Conservation (phyloP, 2,797 vertebrate genomes). For the Capromys pilorides region DNA sequence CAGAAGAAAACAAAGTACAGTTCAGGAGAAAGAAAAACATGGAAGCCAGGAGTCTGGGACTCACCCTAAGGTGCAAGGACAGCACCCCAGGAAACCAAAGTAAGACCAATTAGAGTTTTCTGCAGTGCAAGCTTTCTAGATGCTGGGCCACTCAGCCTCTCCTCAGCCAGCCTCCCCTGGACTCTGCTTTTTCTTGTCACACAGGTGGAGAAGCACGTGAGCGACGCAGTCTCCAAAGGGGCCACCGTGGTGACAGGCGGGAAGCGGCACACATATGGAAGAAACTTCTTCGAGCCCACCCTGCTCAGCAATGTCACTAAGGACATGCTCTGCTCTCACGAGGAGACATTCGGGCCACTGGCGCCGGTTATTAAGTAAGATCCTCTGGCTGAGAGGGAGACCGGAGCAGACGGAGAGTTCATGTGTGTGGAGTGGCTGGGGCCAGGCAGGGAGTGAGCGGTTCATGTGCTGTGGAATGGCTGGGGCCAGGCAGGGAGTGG, state of each 20-base stretch:
- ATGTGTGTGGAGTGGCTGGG: fast-evolving
- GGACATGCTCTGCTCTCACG: conserved; percentile 93
- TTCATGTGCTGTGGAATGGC: fast-evolving
- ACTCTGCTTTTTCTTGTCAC: background rate
- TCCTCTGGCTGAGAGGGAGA: fast-evolving
- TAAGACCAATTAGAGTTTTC: background rate
- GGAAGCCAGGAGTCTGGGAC: background rate
- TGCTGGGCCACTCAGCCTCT: background rate
- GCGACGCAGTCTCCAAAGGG: conserved; percentile 92
- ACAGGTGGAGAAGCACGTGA: conserved; percentile 93
- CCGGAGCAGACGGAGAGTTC: fast-evolving
- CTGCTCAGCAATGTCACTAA: conserved; percentile 91
- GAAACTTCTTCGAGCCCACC: conserved; percentile 96
- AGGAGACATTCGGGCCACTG: conserved; percentile 97
- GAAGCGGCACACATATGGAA: conserved; percentile 89
- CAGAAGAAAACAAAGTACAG: background rate
- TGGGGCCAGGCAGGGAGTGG: fast-evolving
- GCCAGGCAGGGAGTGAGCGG: fast-evolving
- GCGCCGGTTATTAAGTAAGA: conserved; percentile 94
- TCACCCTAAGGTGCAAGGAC: background rate
- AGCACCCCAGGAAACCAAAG: background rate
- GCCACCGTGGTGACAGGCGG: conserved; percentile 92
- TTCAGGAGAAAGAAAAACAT: background rate
- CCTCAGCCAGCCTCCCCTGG: background rate
- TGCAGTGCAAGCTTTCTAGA: background rate